These are phyloP conservation scores for Acipenser transmontanus DNA, from an alignment of 2,797 vertebrate species.

Conservation along the genomic window DNA sequence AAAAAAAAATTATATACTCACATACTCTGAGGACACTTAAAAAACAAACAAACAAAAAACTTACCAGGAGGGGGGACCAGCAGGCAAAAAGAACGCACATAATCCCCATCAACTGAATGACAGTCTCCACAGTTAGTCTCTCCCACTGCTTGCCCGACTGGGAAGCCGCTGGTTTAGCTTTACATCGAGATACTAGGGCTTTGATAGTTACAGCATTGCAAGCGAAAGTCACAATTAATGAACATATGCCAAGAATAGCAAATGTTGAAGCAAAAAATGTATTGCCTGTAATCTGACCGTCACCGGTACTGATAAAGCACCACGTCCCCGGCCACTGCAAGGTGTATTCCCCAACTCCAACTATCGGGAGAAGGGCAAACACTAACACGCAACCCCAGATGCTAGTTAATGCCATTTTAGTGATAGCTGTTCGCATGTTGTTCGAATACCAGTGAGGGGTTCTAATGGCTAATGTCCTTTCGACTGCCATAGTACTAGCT, in stretches of 20 bases:
- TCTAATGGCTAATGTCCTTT: slow-evolving; percentile 81
- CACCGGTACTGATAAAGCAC: slow-evolving; percentile 85
- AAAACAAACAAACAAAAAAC: slow-evolving; percentile 39
- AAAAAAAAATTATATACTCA: too few relatives aligned
- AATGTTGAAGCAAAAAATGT: slow-evolving; percentile 75
- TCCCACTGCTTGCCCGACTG: slow-evolving; percentile 80
- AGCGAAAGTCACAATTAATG: slow-evolving; percentile 72
- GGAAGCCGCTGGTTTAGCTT: slow-evolving; percentile 57
- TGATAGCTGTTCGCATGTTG: slow-evolving; percentile 78
- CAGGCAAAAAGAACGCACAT: slow-evolving; percentile 89
- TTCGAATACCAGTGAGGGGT: slow-evolving; percentile 89
- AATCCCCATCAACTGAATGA: slow-evolving; percentile 87
- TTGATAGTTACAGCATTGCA: slow-evolving; percentile 87
- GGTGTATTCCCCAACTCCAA: slow-evolving; percentile 75
- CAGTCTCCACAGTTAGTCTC: slow-evolving; percentile 82
- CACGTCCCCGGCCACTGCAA: slow-evolving; percentile 92
- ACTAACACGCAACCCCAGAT: slow-evolving; percentile 69
- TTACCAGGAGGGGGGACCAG: slow-evolving; percentile 93
- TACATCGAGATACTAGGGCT: slow-evolving; percentile 75
- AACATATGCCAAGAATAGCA: slow-evolving; percentile 73
- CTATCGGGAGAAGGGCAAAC: slow-evolving; percentile 79
- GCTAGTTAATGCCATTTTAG: slow-evolving; percentile 61
- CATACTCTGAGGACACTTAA: background rate
- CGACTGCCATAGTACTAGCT: slow-evolving; percentile 87
- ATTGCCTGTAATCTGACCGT: slow-evolving; percentile 46